Conservation (phyloP, 2,113 vertebrate species). For the Lonchura striata region DNA sequence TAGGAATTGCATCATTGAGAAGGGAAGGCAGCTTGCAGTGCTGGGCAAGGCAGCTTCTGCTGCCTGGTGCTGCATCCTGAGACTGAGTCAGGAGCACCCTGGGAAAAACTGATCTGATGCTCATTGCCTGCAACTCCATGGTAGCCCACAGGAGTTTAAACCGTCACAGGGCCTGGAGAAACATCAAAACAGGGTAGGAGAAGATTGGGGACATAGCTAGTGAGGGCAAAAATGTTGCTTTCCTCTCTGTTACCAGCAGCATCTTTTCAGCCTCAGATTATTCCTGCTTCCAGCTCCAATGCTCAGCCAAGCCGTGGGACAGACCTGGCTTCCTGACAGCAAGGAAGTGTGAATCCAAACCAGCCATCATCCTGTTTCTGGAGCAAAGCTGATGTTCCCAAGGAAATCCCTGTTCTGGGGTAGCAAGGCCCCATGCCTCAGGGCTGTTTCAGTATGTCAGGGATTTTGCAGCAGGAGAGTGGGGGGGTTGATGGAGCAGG, state of each 20-base stretch:
- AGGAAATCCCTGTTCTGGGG: not conserved
- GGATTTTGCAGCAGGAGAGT: not conserved
- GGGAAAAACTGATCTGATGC: not conserved
- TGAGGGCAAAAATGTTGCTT: not conserved
- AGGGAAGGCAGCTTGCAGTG: not conserved
- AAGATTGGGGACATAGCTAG: not conserved
- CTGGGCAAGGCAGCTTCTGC: not conserved
- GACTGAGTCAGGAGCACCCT: not conserved
- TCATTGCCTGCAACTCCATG: not conserved
- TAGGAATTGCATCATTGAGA: not conserved
- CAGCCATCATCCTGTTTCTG: not conserved
- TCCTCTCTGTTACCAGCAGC: not conserved
- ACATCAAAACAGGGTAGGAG: not conserved
- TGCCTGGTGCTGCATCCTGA: not conserved
- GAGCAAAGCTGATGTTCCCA: not conserved
- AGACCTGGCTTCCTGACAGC: not conserved
- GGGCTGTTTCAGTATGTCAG: not conserved
- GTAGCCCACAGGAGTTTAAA: not conserved
- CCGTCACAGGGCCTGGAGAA: not conserved
- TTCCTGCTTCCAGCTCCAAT: not conserved
- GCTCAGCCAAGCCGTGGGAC: not conserved
- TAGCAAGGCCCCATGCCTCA: accelerated
- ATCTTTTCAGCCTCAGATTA: not conserved
- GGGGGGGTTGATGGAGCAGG: not conserved
- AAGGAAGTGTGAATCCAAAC: not conserved